Percentiles rank a stretch among this genome's conserved stretches.
Conservation (phyloP, 2,888 invertebrate species). For the Acanthosepion lycidas region DNA sequence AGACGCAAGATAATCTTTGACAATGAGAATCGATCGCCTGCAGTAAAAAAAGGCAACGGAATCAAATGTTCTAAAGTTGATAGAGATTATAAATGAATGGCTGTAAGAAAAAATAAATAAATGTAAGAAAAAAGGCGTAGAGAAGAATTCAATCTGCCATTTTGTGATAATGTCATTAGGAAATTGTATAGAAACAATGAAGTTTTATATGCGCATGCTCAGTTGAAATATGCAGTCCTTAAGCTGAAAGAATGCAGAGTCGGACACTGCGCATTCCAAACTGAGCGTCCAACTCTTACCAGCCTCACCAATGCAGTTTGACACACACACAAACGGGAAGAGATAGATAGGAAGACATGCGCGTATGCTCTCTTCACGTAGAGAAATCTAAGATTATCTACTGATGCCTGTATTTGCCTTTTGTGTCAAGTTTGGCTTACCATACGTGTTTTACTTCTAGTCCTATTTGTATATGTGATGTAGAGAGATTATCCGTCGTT, state of each 20-base stretch:
- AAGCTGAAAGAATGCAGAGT: not conserved
- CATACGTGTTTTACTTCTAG: not conserved
- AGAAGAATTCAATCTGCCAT: not conserved
- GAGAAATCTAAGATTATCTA: not conserved
- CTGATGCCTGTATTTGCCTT: not conserved
- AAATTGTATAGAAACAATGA: slow-evolving; percentile 17
- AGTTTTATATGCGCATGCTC: not conserved
- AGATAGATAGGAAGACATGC: too few species aligned
- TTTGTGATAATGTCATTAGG: not conserved
- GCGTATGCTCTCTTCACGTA: not conserved
- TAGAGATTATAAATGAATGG: not conserved
- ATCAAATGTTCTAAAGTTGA: not conserved
- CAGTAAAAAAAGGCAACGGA: not conserved
- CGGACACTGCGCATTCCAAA: not conserved
- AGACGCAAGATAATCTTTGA: not conserved
- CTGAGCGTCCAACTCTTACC: not conserved
- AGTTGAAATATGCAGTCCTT: not conserved
- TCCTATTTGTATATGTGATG: not conserved
- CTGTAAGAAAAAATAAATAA: not conserved
- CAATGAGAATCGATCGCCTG: not conserved
- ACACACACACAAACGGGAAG: not conserved
- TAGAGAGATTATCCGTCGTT: not conserved
- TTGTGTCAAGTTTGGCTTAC: not conserved
- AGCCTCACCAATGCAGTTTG: not conserved
- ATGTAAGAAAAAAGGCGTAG: not conserved